Evolutionary conservation across 2,888 invertebrate genomes (phyloP).

Genomic region (Horisme vitalbata): DNA sequence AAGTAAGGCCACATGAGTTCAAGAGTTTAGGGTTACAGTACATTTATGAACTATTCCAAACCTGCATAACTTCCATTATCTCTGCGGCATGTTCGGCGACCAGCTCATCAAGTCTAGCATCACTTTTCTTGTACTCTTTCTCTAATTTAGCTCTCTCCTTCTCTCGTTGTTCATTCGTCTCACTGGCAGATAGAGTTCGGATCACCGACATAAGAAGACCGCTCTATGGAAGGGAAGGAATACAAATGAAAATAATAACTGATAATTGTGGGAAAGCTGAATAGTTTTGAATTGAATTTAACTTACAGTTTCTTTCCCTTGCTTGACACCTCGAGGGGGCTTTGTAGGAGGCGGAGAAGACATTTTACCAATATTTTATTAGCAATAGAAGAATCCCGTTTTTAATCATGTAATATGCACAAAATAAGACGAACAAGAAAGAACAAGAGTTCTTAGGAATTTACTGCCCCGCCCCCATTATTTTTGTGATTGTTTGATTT

Average conservation of each 20-base stretch:
- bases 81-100: slow-evolving; percentile 94
- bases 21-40: no score
- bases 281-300: no score
- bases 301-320: slow-evolving; percentile 92
- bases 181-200: slow-evolving; percentile 95
- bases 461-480: no score
- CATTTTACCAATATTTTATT: no score
- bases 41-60: slow-evolving; percentile 37
- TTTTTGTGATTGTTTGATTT: no score
- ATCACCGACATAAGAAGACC: slow-evolving; percentile 97
- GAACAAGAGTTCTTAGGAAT: no score
- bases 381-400: no score
- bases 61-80: slow-evolving; percentile 91
- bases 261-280: no score
- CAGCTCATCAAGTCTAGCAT: slow-evolving; percentile 93
- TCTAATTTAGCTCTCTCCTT: slow-evolving; percentile 96
- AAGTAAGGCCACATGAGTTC: no score
- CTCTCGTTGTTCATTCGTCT: slow-evolving; percentile 95
- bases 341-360: slow-evolving; percentile 89
- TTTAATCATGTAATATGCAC: no score
- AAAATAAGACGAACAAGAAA: no score
- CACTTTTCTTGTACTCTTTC: slow-evolving; percentile 95
- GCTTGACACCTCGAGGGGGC: slow-evolving; percentile 93
- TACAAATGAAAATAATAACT: no score
- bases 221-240: slow-evolving; percentile 78